These are phyloP conservation scores for Brachirus orientalis DNA, from an alignment of 2,113 vertebrate genomes.

Conservation along the genomic window DNA sequence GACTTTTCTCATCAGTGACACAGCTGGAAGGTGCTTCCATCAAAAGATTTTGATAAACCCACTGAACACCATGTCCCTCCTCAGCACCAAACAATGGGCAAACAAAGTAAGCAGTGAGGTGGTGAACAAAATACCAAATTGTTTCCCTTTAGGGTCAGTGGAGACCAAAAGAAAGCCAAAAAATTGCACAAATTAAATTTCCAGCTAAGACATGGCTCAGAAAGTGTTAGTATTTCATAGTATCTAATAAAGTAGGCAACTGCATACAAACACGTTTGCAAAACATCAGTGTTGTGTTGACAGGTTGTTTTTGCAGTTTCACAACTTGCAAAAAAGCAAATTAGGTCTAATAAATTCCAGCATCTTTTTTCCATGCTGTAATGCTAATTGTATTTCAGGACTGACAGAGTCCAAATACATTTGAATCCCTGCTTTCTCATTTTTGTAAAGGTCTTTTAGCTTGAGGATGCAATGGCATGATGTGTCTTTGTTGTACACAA, in stretches of 20 bases:
- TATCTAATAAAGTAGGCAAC: neutral
- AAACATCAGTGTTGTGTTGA: no score
- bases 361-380: neutral
- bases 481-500: no score
- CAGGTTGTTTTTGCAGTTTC: neutral
- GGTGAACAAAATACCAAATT: neutral
- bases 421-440: neutral
- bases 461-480: neutral
- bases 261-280: neutral
- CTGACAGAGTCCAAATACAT: neutral
- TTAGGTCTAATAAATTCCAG: neutral
- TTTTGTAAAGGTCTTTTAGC: neutral
- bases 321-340: neutral
- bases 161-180: neutral
- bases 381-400: neutral
- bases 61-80: neutral
- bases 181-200: neutral
- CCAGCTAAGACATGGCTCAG: no score
- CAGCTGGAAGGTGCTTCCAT: constrained; percentile 5
- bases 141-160: neutral
- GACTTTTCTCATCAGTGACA: neutral
- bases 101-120: neutral
- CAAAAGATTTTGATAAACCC: neutral
- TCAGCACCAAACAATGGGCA: constrained; percentile 1
- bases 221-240: neutral